Percentiles rank a stretch among this genome's conserved stretches.
These are phyloP conservation scores for Epirrhoe alternata DNA, from an alignment of 2,888 invertebrate species.

Conservation along the genomic window DNA sequence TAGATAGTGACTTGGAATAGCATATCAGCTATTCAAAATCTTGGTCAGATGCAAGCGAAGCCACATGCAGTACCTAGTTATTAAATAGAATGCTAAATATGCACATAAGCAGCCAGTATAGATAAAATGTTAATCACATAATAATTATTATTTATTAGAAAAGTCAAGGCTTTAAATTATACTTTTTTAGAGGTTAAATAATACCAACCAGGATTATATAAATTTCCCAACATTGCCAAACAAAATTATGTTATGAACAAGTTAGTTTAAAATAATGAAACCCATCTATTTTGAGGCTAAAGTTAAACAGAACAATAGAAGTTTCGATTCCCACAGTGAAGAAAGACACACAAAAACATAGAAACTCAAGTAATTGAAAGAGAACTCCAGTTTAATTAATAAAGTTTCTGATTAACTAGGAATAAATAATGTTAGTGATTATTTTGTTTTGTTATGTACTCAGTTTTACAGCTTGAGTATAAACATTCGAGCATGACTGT, in stretches of 20 bases:
- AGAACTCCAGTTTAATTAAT: not conserved
- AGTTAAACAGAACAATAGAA: slow-evolving; percentile 45
- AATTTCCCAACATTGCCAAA: not conserved
- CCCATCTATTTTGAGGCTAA: slow-evolving; percentile 4
- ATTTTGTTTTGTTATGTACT: not conserved
- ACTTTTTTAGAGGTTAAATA: no score
- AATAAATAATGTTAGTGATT: not conserved
- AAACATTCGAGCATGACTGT: not conserved
- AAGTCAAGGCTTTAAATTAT: no score
- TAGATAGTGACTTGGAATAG: no score
- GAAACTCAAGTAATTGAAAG: slow-evolving; percentile 3
- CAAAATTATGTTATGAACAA: not conserved
- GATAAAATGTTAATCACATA: no score
- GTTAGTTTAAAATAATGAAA: not conserved
- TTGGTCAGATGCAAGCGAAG: no score
- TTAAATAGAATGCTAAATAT: no score
- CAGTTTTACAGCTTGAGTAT: not conserved
- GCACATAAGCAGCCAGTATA: no score
- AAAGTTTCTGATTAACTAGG: not conserved
- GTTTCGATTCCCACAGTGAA: slow-evolving; percentile 61
- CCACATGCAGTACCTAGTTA: no score
- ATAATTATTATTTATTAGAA: no score
- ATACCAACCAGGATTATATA: not conserved
- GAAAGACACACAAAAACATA: slow-evolving; percentile 42
- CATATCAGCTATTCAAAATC: no score